Percentiles rank a stretch among this genome's conserved stretches.
Evolutionary conservation across 2,113 vertebrate genomes (phyloP).

Genomic region (Colistium nudipinnis): DNA sequence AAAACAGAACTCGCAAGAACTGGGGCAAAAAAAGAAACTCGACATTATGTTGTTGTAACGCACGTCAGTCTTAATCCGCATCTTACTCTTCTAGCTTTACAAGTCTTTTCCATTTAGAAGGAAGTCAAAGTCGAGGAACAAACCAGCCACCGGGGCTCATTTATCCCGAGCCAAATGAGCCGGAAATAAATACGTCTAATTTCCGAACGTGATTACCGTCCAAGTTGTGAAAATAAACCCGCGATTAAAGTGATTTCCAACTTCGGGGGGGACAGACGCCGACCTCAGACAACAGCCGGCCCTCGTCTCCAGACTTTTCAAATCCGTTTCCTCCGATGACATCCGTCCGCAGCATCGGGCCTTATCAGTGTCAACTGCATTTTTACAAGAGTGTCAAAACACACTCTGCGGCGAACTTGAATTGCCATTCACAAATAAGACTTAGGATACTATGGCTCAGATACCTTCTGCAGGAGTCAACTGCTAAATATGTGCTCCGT

Average conservation of each 20-base stretch:
- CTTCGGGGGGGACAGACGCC: slow-evolving; percentile 51
- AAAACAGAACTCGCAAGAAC: slow-evolving; percentile 29
- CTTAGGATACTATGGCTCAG: not conserved
- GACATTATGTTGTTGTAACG: not conserved
- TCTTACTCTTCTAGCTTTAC: too few relatives aligned
- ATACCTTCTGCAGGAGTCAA: slow-evolving; percentile 4
- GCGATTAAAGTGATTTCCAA: slow-evolving; percentile 65
- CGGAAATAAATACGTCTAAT: slow-evolving; percentile 58
- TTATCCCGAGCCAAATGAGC: slow-evolving; percentile 60
- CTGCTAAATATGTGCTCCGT: not conserved
- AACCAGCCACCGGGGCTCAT: slow-evolving; percentile 51
- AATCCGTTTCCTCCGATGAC: slow-evolving; percentile 1
- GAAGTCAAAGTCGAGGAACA: slow-evolving; percentile 43
- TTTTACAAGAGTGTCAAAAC: slow-evolving; percentile 50
- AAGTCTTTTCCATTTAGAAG: not conserved
- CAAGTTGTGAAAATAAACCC: slow-evolving; percentile 68
- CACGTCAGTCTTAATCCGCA: not conserved
- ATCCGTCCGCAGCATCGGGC: not conserved
- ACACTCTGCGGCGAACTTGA: slow-evolving; percentile 23
- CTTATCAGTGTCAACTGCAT: slow-evolving; percentile 25
- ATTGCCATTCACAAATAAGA: slow-evolving; percentile 11
- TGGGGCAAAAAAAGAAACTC: not conserved
- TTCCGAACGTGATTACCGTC: slow-evolving; percentile 43
- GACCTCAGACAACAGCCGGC: slow-evolving; percentile 63
- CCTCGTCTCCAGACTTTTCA: too few relatives aligned